Percentiles rank a stretch among this genome's conserved stretches.
phyloP scores from a whole-genome alignment of 2,113 vertebrate genomes.

The Tachycineta bicolor region DNA sequence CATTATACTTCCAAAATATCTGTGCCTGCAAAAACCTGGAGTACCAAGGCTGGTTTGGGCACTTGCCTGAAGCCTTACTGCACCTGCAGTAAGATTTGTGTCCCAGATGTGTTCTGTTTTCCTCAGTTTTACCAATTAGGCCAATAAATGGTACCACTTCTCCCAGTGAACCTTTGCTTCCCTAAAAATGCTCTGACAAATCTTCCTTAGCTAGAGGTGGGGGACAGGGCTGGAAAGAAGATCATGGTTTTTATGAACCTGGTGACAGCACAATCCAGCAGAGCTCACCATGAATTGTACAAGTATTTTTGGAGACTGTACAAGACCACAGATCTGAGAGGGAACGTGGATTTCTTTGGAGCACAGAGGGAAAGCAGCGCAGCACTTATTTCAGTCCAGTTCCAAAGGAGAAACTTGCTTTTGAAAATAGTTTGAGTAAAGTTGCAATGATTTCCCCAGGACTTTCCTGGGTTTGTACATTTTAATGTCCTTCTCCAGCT shows the following conservation, averaged over 20 bases:
- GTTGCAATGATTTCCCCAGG: neutral
- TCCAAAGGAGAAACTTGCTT: neutral
- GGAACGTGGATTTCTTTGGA: neutral
- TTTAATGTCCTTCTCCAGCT: constrained; percentile 39
- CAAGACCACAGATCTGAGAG: neutral
- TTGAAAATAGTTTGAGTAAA: neutral
- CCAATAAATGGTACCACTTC: neutral
- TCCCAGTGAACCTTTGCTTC: neutral
- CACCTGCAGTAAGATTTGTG: neutral
- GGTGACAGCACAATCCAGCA: neutral
- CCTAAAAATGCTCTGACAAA: neutral
- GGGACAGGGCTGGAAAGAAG: neutral
- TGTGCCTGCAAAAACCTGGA: neutral
- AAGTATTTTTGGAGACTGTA: neutral
- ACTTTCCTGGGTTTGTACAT: neutral
- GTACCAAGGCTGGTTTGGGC: neutral
- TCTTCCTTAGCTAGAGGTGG: neutral
- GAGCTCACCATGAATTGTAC: neutral
- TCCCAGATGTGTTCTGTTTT: neutral
- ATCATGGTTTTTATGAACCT: neutral
- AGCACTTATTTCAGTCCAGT: neutral
- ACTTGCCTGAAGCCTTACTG: neutral
- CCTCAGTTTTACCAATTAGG: neutral
- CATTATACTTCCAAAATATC: neutral
- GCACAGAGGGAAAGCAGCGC: neutral